Base-by-base conservation (phyloP, 2,113 vertebrate species). In the Mandrillus leucophaeus region DNA sequence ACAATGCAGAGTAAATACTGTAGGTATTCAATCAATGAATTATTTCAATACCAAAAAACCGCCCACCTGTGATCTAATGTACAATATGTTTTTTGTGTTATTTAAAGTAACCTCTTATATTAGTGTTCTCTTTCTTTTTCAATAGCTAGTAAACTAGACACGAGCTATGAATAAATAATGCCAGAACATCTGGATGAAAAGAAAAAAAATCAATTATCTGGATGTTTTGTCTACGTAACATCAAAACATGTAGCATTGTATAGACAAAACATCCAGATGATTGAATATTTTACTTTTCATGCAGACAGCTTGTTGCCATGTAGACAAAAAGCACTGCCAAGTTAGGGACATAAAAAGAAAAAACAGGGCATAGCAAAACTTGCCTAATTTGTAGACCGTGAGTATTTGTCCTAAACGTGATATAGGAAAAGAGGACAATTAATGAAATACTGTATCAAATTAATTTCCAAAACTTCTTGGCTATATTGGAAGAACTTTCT, bases 191-290 rank as follows among this genome's bases (percentile, higher is more conserved):
- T 98, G 97, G 97, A 70, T 95, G 75, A 90, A 96, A 83, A 78
- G 50, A 73, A 88, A 93, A 95, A 95, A 93, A 92, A 79, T 75
- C 95, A 96, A 96, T 98, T 96, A 97, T 98, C 94, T 94, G 88
- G 40, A 94, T 97, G 97, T 97, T 98, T 98, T 97, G 96, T 97
- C 98, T 98, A 88, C 30, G 82, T 84, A 85, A 93, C 90, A 96
- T 85, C 88, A 97, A 93, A 98, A 96, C 96, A 97, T 91, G 59
- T 57, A 97, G 52, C 92, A 61, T 2, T 66, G n/a, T 96, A 73
- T 83, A 98, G 97, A 97, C 95, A 98, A 98, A 98, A 95, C 96
- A 97, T 82, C 79, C 72, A 88, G 57, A 97, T 97, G 95, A 97
- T 17, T 98, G 94, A 97, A 88, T 79, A 95, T 90, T 96, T 93